Base-by-base conservation (phyloP, 2,797 vertebrate species). In the Lerista edwardsae region DNA sequence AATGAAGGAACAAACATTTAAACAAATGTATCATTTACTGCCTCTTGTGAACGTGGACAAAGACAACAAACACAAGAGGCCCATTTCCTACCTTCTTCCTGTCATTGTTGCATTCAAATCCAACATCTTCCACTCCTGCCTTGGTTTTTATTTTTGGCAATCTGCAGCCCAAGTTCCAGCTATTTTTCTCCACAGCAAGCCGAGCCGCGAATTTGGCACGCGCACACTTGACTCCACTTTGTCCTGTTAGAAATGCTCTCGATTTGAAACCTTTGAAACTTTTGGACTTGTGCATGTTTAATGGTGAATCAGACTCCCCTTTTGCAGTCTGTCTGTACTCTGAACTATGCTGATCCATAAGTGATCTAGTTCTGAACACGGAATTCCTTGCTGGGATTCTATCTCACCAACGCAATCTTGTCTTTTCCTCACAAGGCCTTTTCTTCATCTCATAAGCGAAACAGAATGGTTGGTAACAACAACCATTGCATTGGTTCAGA, bases 321-420 rank as follows among this genome's bases (percentile, higher is more conserved):
- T 82, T 84, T 85, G 14, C 19, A 0, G 76, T 31, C 77, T n/a
- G 17, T 76, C 51, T 29, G 31, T 23, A 10, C 19, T 34, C n/a
- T 76, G 51, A 86, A 88, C 10, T 64, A 41, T 59, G 10, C 68
- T 85, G 80, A 87, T 55, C 71, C 2, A 80, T 64, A 90, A 89
- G 39, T 14, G 10, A 82, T 23, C 57, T n/a, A 27, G 47, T 11
- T 57, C 25, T 25, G 15, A 19, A 67, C 25, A 0, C 0, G 21
- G 55, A 84, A 47, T 59, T 51, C 9, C 39, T 78, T 79, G 51
- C 82, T 47, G 6, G 79, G 86, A 15, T 75, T 88, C 80, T 85
- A 61, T 90, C 69, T 83, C 47, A 79, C 75, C 89, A 82, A 86
- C 78, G 80, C 87, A n/a, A n/a, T n/a, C n/a, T n/a, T n/a, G n/a